Evolutionary conservation across 2,113 vertebrate genomes (phyloP).

Genomic region (Caloenas nicobarica): DNA sequence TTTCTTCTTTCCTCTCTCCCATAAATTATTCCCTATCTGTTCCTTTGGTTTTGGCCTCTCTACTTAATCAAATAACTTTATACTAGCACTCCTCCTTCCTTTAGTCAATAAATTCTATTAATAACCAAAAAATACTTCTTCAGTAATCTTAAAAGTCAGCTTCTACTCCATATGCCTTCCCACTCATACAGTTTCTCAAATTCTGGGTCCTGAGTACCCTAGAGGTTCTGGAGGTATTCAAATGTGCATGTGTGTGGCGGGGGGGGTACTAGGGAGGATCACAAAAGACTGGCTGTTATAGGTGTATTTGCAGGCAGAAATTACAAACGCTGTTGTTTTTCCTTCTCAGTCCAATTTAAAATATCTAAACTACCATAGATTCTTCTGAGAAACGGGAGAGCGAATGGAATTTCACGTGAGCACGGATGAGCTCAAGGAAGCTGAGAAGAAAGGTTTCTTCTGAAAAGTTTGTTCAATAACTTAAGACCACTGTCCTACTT

Average conservation of each 20-base stretch:
- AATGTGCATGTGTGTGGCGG: rapidly evolving
- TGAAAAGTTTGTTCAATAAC: neutral
- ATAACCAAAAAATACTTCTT: neutral
- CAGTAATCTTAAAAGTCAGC: neutral
- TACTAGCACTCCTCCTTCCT: neutral
- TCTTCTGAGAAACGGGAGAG: neutral
- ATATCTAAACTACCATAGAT: neutral
- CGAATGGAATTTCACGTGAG: neutral
- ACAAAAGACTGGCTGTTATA: neutral
- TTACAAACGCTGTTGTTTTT: neutral
- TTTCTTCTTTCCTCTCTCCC: neutral
- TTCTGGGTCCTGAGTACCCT: neutral
- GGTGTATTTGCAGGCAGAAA: neutral
- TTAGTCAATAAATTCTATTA: neutral
- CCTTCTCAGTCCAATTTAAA: neutral
- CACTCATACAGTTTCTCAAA: neutral
- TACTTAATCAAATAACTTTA: neutral
- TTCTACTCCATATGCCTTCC: neutral
- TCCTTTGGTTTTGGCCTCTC: neutral
- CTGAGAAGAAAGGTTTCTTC: neutral
- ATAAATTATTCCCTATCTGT: neutral
- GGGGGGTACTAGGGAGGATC: neutral
- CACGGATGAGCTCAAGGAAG: neutral
- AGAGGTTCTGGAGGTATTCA: neutral
- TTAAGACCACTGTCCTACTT: neutral